Evolutionary conservation across 2,888 invertebrate species (phyloP).

Genomic region (Harpalus rubripes): DNA sequence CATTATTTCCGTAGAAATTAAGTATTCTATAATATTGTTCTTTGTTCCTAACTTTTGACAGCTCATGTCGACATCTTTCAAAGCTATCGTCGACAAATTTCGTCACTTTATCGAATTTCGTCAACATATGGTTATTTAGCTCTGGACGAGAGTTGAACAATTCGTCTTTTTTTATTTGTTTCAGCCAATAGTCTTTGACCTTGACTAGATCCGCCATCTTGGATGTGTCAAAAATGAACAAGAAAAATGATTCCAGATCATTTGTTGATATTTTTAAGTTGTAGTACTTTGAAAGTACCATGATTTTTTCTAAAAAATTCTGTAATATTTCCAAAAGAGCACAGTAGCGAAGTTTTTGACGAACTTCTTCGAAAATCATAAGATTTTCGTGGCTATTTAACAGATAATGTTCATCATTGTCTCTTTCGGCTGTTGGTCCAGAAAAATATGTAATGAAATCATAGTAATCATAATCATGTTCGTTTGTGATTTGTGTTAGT

Average conservation of each 20-base stretch:
- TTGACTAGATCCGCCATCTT: not conserved
- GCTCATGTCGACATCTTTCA: not conserved
- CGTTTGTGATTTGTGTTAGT: too few relatives aligned
- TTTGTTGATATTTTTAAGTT: not conserved
- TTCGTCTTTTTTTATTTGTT: not conserved
- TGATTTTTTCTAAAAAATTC: too few relatives aligned
- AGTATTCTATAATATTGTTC: not conserved
- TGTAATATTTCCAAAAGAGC: too few relatives aligned
- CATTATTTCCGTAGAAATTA: conserved; percentile 7
- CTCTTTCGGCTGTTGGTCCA: too few relatives aligned
- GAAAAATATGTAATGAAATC: too few relatives aligned
- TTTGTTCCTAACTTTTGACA: not conserved
- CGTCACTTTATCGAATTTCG: not conserved
- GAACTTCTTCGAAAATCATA: too few relatives aligned
- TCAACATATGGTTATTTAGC: not conserved
- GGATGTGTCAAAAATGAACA: not conserved
- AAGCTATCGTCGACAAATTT: not conserved
- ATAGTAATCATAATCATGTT: too few relatives aligned
- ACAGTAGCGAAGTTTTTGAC: too few relatives aligned
- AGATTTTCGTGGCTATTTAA: too few relatives aligned
- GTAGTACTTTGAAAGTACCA: not conserved
- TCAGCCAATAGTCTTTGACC: conserved; percentile 8
- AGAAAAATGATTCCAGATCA: not conserved
- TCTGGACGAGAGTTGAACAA: not conserved
- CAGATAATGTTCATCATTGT: too few relatives aligned